Base-by-base conservation (phyloP, 2,888 invertebrate genomes). In the Cephus nigrinus region DNA sequence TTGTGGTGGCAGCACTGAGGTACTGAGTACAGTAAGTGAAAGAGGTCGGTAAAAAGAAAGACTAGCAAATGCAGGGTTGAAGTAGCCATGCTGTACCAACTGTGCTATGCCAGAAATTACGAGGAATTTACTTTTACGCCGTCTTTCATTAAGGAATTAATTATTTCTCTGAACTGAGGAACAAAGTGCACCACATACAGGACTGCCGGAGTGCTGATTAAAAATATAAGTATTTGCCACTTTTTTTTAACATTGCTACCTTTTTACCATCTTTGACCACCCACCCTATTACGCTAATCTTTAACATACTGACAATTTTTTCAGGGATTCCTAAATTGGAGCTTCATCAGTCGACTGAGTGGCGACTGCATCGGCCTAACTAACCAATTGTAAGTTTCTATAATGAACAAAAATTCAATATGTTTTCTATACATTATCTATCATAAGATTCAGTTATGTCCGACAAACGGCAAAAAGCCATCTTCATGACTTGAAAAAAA, bases 61-160 rank as follows among this genome's bases (percentile, higher is more conserved):
- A 55, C 55, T 55, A 55, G 55, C 23, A 55, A 23, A 55, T 55
- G 55, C 55, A 55, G 55, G 23, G 9, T 23, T 55, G 55, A 55
- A 55, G 55, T 55, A 55, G 55, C 55, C 55, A 23, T 55, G 15
- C 40, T 23, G 40, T 55, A 55, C 40, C 40, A 9, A 23, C 40
- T 55, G 40, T 9, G 9, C 15, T 23, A 23, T 55, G 55, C 5
- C 55, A 55, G 33, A 71, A 71, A 30, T 31, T 23, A 32, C 1
- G 35, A 35, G 23, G 78, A 75, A 78, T 78, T 78, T 78, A 30
- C 69, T 80, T 80, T 81, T 78, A 79, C 79, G 78, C 81, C 77
- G 81, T 80, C 81, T 82, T 83, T 80, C 81, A 81, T 81, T 78
- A 76, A 82, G 78, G 80, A 84, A 83, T 84, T 83, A 84, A 84